phyloP scores from a whole-genome alignment of 1,140 invertebrate species.

The Zaprionus capensis region DNA sequence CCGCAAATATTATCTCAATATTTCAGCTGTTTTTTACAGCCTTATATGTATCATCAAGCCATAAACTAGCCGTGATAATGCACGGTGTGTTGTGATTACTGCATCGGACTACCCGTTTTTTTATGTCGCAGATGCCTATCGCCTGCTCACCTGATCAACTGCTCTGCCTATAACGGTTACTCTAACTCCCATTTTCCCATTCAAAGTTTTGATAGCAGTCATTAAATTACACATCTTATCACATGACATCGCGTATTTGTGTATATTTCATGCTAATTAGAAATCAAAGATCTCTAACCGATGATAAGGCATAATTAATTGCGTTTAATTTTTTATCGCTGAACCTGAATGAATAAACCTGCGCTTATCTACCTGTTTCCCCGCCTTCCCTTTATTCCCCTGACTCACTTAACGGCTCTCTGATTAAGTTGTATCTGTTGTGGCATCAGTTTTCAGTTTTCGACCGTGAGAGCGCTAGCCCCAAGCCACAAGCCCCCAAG shows the following conservation, averaged over 20 bases:
- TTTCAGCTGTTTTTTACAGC: background rate
- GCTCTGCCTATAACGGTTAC: conserved; percentile 49
- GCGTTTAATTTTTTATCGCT: conserved; percentile 62
- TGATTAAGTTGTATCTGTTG: conserved; percentile 73
- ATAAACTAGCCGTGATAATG: conserved; percentile 22
- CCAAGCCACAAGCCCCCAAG: background rate
- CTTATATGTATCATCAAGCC: conserved; percentile 26
- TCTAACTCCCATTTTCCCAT: conserved; percentile 31
- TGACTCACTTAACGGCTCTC: conserved; percentile 23
- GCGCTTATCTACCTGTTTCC: conserved; percentile 25
- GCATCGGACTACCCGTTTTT: conserved; percentile 18
- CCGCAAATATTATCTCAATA: background rate
- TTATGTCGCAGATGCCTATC: conserved; percentile 50
- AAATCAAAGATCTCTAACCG: conserved; percentile 61
- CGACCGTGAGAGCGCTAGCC: conserved; percentile 39
- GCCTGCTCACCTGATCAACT: background rate
- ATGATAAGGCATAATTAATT: conserved; percentile 75
- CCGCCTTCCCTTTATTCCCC: background rate
- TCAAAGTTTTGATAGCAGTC: conserved; percentile 32
- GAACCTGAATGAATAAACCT: conserved; percentile 19
- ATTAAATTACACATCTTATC: conserved; percentile 75
- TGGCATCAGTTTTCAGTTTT: conserved; percentile 61
- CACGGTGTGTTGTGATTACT: conserved; percentile 20
- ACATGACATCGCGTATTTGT: conserved; percentile 33
- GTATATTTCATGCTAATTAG: conserved; percentile 79